These are phyloP conservation scores for Pelusios castaneus DNA, from an alignment of 2,113 vertebrate species.

Conservation along the genomic window DNA sequence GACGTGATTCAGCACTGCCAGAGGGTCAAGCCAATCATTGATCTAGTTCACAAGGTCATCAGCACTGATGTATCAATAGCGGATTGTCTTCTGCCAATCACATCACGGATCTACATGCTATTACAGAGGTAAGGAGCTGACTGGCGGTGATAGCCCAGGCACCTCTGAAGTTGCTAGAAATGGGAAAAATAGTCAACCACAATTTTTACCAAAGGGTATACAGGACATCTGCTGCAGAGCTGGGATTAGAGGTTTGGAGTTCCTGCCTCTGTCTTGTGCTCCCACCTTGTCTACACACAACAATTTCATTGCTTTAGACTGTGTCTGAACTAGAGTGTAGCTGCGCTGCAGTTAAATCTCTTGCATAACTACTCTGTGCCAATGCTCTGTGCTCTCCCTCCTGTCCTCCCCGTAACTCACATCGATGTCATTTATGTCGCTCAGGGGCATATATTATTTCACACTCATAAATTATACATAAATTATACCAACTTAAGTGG, in stretches of 20 bases:
- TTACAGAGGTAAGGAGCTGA: conserved; percentile 86
- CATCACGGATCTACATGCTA: conserved; percentile 96
- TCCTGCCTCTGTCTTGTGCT: not conserved
- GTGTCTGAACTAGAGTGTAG: too few species aligned
- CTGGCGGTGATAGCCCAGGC: accelerated
- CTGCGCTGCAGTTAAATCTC: too few species aligned
- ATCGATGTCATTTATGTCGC: too few species aligned
- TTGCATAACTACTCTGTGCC: too few species aligned
- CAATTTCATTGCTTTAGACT: not conserved
- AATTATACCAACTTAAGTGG: too few species aligned
- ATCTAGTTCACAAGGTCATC: conserved; percentile 95
- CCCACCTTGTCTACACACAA: not conserved
- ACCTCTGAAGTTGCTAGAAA: not conserved
- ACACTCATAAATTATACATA: too few species aligned
- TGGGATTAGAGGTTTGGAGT: not conserved
- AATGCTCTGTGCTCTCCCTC: too few species aligned
- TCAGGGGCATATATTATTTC: too few species aligned
- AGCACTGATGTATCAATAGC: conserved; percentile 94
- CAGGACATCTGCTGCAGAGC: not conserved
- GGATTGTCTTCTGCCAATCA: conserved; percentile 94
- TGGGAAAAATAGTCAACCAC: not conserved
- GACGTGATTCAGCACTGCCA: conserved; percentile 95
- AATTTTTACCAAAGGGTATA: not conserved
- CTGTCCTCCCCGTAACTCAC: too few species aligned
- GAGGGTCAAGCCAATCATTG: conserved; percentile 93